These are phyloP conservation scores for Molossus alvarezi DNA, from an alignment of 2,797 vertebrate genomes.

Conservation along the genomic window DNA sequence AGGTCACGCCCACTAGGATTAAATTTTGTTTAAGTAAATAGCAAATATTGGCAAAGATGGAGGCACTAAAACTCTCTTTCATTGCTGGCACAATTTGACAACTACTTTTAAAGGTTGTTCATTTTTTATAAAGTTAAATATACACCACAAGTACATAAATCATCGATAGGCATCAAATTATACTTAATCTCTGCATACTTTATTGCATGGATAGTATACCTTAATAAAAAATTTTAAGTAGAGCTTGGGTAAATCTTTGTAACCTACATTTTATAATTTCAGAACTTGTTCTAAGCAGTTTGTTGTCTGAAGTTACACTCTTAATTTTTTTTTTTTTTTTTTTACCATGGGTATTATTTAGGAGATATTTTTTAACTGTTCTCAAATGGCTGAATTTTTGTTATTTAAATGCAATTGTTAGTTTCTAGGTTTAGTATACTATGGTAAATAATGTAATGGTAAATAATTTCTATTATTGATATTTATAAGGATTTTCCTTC, in stretches of 20 bases:
- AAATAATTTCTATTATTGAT: neutral
- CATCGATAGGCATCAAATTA: slow-evolving; percentile 33
- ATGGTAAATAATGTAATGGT: slow-evolving; percentile 4
- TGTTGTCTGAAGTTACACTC: neutral
- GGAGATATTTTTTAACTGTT: neutral
- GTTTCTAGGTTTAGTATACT: slow-evolving; percentile 51
- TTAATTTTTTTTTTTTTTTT: neutral
- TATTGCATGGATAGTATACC: neutral
- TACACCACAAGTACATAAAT: neutral
- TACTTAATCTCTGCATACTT: slow-evolving; percentile 15
- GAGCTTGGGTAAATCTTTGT: neutral
- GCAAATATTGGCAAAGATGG: slow-evolving; percentile 47
- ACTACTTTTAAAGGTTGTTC: slow-evolving; percentile 48
- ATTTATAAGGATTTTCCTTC: slow-evolving; percentile 10
- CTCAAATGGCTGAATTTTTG: slow-evolving; percentile 20
- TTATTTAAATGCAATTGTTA: slow-evolving; percentile 37
- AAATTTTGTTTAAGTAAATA: neutral
- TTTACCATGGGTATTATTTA: neutral
- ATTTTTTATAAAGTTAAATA: slow-evolving; percentile 26
- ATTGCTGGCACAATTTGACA: slow-evolving; percentile 16
- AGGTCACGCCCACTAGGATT: slow-evolving; percentile 9
- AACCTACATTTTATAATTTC: slow-evolving; percentile 26
- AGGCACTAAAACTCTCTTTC: slow-evolving; percentile 28
- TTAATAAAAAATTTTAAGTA: neutral
- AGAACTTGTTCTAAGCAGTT: slow-evolving; percentile 2